A percentile compares a stretch with the other conserved stretches of the same genome.
phyloP scores from a whole-genome alignment of 2,113 vertebrate genomes.

The Oncorhynchus tshawytscha region DNA sequence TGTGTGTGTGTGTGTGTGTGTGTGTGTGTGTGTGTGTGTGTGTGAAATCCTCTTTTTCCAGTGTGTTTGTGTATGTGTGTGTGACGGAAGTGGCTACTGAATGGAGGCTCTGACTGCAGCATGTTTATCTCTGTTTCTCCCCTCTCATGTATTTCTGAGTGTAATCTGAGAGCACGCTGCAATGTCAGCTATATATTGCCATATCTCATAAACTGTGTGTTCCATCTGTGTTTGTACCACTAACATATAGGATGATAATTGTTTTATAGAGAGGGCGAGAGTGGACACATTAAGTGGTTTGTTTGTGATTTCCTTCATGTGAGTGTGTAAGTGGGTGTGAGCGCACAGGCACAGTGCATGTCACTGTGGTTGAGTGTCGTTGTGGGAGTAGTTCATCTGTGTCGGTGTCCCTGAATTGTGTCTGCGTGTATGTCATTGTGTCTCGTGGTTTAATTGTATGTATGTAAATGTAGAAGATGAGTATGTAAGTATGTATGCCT shows the following conservation, averaged over 20 bases:
- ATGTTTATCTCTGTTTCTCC: slow-evolving; percentile 1
- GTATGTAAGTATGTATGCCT: slow-evolving; percentile 2
- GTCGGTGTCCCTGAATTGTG: not conserved
- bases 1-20: slow-evolving; percentile 9
- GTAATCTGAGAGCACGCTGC: slow-evolving; percentile 10
- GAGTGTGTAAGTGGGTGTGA: not conserved
- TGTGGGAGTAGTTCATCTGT: too few species aligned
- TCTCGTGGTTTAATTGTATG: slow-evolving; percentile 6
- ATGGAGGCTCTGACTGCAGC: slow-evolving; percentile 53
- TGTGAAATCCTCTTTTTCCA: slow-evolving; percentile 28
- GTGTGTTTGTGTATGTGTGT: slow-evolving; percentile 44
- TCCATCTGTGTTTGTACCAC: not conserved
- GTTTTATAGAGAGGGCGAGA: not conserved
- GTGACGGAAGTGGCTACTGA: slow-evolving; percentile 44
- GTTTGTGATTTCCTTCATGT: not conserved
- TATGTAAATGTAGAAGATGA: slow-evolving; percentile 14
- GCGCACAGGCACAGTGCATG: not conserved
- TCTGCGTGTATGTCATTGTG: slow-evolving; percentile 9
- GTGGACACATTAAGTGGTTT: not conserved
- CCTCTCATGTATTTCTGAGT: slow-evolving; percentile 4
- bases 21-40: slow-evolving; percentile 32
- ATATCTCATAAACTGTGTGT: not conserved
- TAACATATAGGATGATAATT: not conserved
- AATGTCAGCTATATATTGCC: not conserved
- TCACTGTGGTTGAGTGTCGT: too few species aligned